These are phyloP conservation scores for Drosophila grimshawi DNA, from an alignment of 1,140 invertebrate species.

Conservation along the genomic window DNA sequence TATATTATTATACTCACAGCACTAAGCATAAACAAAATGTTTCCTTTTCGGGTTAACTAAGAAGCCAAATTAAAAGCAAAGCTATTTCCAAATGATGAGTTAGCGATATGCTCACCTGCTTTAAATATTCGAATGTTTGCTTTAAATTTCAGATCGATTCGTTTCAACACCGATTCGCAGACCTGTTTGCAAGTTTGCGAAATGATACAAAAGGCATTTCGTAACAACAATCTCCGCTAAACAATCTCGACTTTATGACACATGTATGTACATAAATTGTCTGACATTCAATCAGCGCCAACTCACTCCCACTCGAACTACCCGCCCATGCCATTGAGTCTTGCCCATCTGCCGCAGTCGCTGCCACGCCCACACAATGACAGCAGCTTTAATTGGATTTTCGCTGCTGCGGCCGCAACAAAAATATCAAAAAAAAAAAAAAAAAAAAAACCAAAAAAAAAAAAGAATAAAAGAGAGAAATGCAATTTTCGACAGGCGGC, in stretches of 20 bases:
- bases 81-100: no score
- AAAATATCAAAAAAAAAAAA: slow-evolving; percentile 42
- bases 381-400: slow-evolving; percentile 81
- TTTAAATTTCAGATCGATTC: no score
- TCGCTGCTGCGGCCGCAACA: slow-evolving; percentile 66
- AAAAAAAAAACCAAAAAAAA: slow-evolving; percentile 11
- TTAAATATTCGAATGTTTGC: no score
- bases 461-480: slow-evolving; percentile 55
- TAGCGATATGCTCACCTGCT: no score
- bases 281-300: slow-evolving; percentile 79
- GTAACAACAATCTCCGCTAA: slow-evolving; percentile 41
- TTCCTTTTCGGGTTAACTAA: no score
- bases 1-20: no score
- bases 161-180: no score
- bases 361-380: slow-evolving; percentile 64
- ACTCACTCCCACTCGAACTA: neutral
- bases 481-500: slow-evolving; percentile 81
- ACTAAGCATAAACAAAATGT: no score
- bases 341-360: slow-evolving; percentile 12
- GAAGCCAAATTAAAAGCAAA: no score
- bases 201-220: slow-evolving; percentile 4
- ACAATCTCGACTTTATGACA: slow-evolving; percentile 80
- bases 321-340: neutral
- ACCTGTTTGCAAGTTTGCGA: neutral
- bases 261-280: slow-evolving; percentile 46